Base-by-base conservation (phyloP, 2,888 invertebrate species). In the Callyntrura sp. region DNA sequence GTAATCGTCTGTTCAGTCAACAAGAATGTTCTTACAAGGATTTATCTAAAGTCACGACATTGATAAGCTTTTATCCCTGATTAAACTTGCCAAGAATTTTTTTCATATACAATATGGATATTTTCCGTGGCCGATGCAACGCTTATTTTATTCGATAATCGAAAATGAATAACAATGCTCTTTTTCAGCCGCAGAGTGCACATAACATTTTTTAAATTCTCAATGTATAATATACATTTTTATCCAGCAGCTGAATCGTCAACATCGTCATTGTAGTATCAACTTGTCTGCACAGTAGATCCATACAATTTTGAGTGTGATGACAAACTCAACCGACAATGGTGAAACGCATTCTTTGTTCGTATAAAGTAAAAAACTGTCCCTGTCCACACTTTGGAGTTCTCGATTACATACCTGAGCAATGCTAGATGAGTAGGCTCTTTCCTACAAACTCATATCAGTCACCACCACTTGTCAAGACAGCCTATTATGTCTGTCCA, bases 11-110 rank as follows among this genome's bases (percentile, higher is more conserved):
- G n/a, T n/a, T n/a, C n/a, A n/a, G n/a, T n/a, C n/a, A n/a, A n/a
- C n/a, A n/a, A 60, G 76, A 76, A 73, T 73, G 51, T 73, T 20
- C 60, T 3, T 76, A 14, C 73, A 79, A 51, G 86, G 86, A 86
- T 79, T 86, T 86, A 79, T 78, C 86, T 51, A 60, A 68, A 57
- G 87, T 87, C 87, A 87, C 81, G 81, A 87, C 14, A 60, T 70
- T 87, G 87, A 87, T 87, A 87, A 81, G n/a, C 55, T 73, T 85
- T 85, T 85, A 73, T 73, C 78, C 85, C 45, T 25, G 65, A 60
- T 86, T 45, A 85, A 85, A 84, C 84, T 65, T 73, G 45, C 76
- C 65, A 65, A 12, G 65, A 65, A 65, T 65, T 35, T 82, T 23
- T 17, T 17, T 82, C 65, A 1, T 17, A 20, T 12, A 25, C 60